These are phyloP conservation scores for Calonectris borealis DNA, from an alignment of 2,113 vertebrate genomes.

Conservation along the genomic window DNA sequence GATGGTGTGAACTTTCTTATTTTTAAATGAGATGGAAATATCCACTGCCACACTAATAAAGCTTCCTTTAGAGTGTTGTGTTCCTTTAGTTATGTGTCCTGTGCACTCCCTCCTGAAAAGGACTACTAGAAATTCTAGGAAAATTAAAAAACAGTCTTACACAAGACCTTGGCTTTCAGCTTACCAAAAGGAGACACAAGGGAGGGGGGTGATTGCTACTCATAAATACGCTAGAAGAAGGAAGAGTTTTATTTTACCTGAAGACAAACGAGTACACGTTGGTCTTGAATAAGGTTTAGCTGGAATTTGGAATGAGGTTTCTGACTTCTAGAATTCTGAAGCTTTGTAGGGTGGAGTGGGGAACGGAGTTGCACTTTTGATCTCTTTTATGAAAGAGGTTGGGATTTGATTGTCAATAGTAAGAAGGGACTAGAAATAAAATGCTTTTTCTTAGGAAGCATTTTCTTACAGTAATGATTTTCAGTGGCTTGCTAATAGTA, in stretches of 20 bases:
- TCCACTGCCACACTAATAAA: background rate
- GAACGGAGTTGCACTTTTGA: background rate
- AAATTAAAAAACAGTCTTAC: background rate
- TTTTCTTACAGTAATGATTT: background rate
- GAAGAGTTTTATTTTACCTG: background rate
- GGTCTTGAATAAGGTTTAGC: background rate
- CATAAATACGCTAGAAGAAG: background rate
- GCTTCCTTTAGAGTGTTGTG: background rate
- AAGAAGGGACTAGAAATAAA: background rate
- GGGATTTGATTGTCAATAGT: background rate
- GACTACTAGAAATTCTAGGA: background rate
- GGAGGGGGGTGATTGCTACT: background rate
- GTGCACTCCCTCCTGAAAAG: background rate
- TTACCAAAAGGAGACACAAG: background rate
- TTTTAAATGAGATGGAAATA: background rate
- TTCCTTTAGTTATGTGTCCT: background rate
- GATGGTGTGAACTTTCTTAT: background rate
- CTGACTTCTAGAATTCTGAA: background rate
- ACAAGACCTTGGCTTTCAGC: background rate
- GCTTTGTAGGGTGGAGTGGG: background rate
- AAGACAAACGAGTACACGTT: rapidly evolving
- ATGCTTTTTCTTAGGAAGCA: background rate
- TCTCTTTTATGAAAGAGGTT: background rate
- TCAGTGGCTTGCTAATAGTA: background rate
- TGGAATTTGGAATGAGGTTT: background rate